Conservation (phyloP, 2,888 invertebrate genomes). For the Agrotis puta region DNA sequence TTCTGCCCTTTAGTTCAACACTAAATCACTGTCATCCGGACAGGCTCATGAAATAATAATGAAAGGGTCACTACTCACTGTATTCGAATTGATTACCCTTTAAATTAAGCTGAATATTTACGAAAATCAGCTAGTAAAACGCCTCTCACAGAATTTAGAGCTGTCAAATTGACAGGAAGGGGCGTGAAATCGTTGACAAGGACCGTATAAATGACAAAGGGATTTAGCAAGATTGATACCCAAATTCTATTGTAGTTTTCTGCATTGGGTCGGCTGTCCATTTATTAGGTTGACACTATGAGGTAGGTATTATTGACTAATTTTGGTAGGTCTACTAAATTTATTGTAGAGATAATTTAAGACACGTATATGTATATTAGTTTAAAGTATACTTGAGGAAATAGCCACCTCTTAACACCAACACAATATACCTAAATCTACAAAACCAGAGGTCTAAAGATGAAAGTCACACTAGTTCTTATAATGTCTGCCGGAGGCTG, state of each 20-base stretch:
- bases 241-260: conserved; percentile 62
- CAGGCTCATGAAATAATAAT: conserved; percentile 68
- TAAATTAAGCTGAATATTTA: conserved; percentile 35
- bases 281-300: conserved; percentile 31
- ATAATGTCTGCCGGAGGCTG: too few species aligned
- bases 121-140: conserved; percentile 52
- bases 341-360: neutral
- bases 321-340: neutral
- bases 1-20: conserved; percentile 31
- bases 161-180: conserved; percentile 61
- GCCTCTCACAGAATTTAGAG: conserved; percentile 50
- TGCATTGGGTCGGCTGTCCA: conserved; percentile 41
- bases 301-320: neutral
- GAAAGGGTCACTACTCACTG: conserved; percentile 53
- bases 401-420: too few species aligned
- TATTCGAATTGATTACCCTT: conserved; percentile 54
- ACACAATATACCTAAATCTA: neutral
- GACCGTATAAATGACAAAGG: conserved; percentile 63
- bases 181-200: conserved; percentile 64
- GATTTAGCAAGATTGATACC: conserved; percentile 58
- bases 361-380: neutral
- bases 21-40: conserved; percentile 42
- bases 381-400: neutral
- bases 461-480: neutral
- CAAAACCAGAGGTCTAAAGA: neutral